Evolutionary conservation across 2,797 vertebrate species (phyloP).

Genomic region (Tangara arthus): DNA sequence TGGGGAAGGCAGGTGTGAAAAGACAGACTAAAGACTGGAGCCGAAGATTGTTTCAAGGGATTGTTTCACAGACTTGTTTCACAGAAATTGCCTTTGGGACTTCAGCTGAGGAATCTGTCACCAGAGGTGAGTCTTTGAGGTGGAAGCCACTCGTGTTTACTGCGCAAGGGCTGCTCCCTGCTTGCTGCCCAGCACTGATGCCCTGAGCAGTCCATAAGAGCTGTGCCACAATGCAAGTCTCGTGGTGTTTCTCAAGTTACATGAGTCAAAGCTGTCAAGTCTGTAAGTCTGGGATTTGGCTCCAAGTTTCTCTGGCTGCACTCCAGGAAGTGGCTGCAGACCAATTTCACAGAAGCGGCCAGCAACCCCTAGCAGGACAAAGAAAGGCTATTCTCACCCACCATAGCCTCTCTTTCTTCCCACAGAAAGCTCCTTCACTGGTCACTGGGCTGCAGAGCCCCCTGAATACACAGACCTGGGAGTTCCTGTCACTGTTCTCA

Average conservation of each 20-base stretch:
- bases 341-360: not conserved
- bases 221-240: not conserved
- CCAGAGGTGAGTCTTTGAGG: not conserved
- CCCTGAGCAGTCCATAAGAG: not conserved
- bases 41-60: not conserved
- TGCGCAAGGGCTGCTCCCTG: not conserved
- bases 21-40: not conserved
- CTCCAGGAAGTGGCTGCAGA: not conserved
- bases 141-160: not conserved
- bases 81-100: not conserved
- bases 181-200: not conserved
- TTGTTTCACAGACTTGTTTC: not conserved
- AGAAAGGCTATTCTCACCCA: not conserved
- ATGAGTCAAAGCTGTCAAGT: not conserved
- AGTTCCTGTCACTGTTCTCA: not conserved
- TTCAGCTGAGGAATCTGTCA: not conserved
- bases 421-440: not conserved
- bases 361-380: not conserved
- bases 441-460: not conserved
- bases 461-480: not conserved
- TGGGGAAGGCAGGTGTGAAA: not conserved
- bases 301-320: not conserved
- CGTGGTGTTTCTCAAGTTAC: not conserved
- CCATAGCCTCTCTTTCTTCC: not conserved
- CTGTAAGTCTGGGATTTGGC: conserved; percentile 1